Conservation (phyloP, 2,888 invertebrate species). For the Bedellia somnulentella region DNA sequence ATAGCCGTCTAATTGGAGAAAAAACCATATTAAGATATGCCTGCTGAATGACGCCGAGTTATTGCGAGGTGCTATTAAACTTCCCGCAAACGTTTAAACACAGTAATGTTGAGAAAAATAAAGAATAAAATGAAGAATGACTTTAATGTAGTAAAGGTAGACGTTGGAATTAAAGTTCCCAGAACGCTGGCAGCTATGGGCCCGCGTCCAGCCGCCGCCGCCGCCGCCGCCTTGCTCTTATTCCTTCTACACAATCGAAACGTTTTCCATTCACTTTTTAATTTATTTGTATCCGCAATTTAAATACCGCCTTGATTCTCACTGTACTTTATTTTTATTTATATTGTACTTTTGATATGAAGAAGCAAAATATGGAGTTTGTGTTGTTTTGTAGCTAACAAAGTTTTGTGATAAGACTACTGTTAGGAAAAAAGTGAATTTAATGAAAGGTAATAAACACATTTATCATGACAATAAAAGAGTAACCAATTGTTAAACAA, state of each 20-base stretch:
- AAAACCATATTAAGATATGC: constrained; percentile 5
- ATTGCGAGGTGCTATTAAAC: constrained; percentile 8
- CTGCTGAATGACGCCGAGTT: constrained; percentile 10
- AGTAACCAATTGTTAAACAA: too few species aligned
- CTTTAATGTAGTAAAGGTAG: constrained; percentile 18
- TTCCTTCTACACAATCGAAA: too few species aligned
- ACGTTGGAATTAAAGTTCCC: constrained; percentile 21
- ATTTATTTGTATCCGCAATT: too few species aligned
- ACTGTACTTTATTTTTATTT: too few species aligned
- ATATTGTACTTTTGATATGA: neutral
- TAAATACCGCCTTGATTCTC: too few species aligned
- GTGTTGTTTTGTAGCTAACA: too few species aligned
- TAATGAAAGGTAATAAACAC: too few species aligned
- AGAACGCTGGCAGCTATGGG: constrained; percentile 19
- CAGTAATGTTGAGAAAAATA: constrained; percentile 13
- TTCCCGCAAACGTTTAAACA: constrained; percentile 9
- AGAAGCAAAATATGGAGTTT: neutral
- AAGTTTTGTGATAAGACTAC: too few species aligned
- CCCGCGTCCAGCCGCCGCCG: constrained; percentile 7
- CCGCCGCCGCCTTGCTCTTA: constrained; percentile 8
- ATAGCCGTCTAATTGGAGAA: constrained; percentile 8
- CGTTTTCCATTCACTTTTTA: too few species aligned
- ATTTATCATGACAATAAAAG: too few species aligned
- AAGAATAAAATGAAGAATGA: constrained; percentile 16
- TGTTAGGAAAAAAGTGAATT: too few species aligned